Evolutionary conservation across 2,888 invertebrate genomes (phyloP).

Genomic region (Mesodorylaimus sp.): DNA sequence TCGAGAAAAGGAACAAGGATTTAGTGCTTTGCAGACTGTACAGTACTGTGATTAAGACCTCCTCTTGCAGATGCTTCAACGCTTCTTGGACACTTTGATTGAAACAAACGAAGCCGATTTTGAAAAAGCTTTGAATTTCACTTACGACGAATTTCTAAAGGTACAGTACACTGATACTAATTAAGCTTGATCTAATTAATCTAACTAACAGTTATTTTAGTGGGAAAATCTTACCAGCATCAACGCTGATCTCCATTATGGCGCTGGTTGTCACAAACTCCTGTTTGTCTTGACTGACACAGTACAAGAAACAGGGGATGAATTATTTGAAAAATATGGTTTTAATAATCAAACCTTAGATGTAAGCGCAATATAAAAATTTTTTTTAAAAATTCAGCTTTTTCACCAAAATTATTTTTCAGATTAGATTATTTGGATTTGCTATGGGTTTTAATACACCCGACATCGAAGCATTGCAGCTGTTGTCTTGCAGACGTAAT

Average conservation of each 20-base stretch:
- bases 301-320: conserved; percentile 38
- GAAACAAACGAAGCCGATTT: background rate
- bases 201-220: background rate
- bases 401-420: conserved; percentile 11
- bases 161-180: conserved; percentile 19
- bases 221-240: conserved; percentile 14
- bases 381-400: background rate
- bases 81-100: background rate
- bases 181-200: background rate
- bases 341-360: too few relatives aligned
- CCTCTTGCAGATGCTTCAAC: conserved; percentile 5
- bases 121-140: conserved; percentile 33
- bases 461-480: conserved; percentile 33
- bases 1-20: too few relatives aligned
- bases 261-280: conserved; percentile 37
- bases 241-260: background rate
- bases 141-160: conserved; percentile 34
- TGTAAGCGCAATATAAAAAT: too few relatives aligned
- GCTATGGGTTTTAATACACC: conserved; percentile 38
- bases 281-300: conserved; percentile 42
- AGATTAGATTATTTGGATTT: conserved; percentile 37
- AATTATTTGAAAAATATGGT: conserved; percentile 30
- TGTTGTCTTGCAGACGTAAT: conserved; percentile 37
- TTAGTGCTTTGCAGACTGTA: too few relatives aligned
- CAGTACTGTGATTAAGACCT: background rate